These are phyloP conservation scores for Salvelinus alpinus DNA, from an alignment of 2,113 vertebrate species.

Conservation along the genomic window DNA sequence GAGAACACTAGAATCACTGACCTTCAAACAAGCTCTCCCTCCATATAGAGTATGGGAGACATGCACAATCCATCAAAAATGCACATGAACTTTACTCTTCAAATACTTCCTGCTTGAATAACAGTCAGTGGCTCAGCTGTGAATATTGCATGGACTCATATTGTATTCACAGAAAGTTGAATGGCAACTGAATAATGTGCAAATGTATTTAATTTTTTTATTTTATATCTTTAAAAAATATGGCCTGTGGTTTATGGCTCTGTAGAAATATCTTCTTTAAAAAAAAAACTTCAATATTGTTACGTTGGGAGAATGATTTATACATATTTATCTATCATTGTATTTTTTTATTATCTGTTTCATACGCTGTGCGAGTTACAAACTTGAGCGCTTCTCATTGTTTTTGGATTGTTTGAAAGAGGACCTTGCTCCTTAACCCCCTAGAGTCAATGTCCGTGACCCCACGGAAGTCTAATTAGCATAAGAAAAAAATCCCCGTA, in stretches of 20 bases:
- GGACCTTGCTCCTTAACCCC: background rate
- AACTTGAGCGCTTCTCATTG: background rate
- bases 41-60: constrained; percentile 72
- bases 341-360: background rate
- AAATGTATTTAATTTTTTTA: background rate
- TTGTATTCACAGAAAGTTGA: constrained; percentile 50
- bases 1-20: constrained; percentile 69
- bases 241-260: background rate
- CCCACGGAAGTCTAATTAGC: too few species aligned
- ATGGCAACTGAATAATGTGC: background rate
- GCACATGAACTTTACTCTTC: constrained; percentile 77
- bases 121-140: constrained; percentile 75
- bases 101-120: constrained; percentile 73
- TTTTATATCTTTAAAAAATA: background rate
- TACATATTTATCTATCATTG: background rate
- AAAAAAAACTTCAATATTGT: background rate
- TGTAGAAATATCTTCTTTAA: too few species aligned
- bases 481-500: too few species aligned
- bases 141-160: constrained; percentile 71
- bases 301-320: background rate
- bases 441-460: too few species aligned
- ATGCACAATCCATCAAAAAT: constrained; percentile 78
- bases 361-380: background rate
- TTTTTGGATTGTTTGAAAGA: background rate
- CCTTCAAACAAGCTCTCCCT: constrained; percentile 77